Evolutionary conservation across 2,113 vertebrate species (phyloP).

Genomic region (Cebus imitator): DNA sequence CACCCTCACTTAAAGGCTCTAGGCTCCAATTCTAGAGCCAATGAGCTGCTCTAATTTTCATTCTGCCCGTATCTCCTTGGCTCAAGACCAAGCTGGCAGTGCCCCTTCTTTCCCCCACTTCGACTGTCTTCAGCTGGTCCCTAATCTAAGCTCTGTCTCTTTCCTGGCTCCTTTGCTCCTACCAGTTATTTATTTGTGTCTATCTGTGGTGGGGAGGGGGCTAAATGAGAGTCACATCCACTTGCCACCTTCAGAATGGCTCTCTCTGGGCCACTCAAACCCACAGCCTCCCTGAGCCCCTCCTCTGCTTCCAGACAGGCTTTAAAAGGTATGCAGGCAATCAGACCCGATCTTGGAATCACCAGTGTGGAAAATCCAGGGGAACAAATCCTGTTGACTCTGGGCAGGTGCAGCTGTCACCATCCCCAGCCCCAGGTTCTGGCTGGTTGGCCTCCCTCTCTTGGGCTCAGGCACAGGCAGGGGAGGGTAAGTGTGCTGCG

Average conservation of each 20-base stretch:
- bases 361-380: conserved; percentile 58
- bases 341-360: conserved; percentile 51
- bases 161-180: neutral
- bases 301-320: neutral
- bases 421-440: conserved; percentile 41
- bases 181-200: neutral
- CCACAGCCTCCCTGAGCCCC: neutral
- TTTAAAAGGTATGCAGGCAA: neutral
- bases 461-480: neutral
- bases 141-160: neutral
- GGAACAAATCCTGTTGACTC: conserved; percentile 55
- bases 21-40: neutral
- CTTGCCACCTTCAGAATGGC: neutral
- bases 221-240: neutral
- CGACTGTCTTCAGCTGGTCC: neutral
- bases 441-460: conserved; percentile 12
- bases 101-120: neutral
- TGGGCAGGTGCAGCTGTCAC: conserved; percentile 52
- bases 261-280: neutral
- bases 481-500: neutral
- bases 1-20: neutral
- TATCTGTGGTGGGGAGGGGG: neutral
- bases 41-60: neutral
- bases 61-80: neutral
- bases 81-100: neutral